Base-by-base conservation (phyloP, 2,888 invertebrate species). In the Dicyrtomina minuta region DNA sequence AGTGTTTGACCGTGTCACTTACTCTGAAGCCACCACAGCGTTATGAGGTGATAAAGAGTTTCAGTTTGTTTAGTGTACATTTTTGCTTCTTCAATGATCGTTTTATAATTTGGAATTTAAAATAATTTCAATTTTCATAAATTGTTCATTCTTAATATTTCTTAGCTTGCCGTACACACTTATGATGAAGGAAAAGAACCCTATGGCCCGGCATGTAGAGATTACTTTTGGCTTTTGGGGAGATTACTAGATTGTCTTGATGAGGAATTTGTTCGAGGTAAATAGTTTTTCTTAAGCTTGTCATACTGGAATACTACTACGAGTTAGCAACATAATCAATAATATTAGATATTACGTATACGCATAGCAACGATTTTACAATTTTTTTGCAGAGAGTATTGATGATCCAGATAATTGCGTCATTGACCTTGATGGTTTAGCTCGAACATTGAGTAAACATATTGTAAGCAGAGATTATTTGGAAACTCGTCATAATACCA, bases 141-240 rank as follows among this genome's bases (percentile, higher is more conserved):
- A 58, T 58, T 10, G n/a, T 62, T 44, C 13, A 51, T 17, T 26
- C 17, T 53, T 39, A 20, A 20, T n/a, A 10, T 33, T 60, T 33
- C 39, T 3, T 15, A 72, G 68, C 58, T 72, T 24, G 60, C 65
- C 13, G 58, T 55, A 3, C 69, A 70, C 26, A 55, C 44, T 2
- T 66, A 58, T 0, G 90, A 90, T 79, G 90, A 91, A 81, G 92
- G 92, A n/a, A 93, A 96, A 80, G 95, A 95, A 80, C 93, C 94
- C 0, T 95, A 93, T 80, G 96, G 95, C 0, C 94, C 95, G 0
- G 95, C 95, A 1, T 96, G 95, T 80, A 85, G 94, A 8, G 96
- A 96, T 81, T 96, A 94, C 82, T 96, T 96, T 82, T 95, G 95
- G 94, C 84, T 96, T 3, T 86, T 94, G 15, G 92, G 94, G 75